These are phyloP conservation scores for Hemiprocne comata DNA, from an alignment of 2,113 vertebrate species.

Conservation along the genomic window DNA sequence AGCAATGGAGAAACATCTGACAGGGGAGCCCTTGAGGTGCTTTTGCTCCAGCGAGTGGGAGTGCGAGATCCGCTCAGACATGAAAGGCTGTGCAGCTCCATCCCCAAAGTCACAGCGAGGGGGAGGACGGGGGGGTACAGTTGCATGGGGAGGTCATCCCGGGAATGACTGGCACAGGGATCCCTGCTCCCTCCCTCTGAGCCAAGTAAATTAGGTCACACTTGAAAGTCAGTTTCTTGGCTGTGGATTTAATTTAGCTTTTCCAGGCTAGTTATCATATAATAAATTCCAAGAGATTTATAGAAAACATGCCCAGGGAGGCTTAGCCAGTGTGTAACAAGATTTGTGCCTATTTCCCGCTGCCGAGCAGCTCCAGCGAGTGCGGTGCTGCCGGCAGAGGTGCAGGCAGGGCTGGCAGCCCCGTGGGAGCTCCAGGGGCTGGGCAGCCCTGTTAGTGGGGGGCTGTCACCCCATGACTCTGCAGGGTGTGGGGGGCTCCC, in stretches of 20 bases:
- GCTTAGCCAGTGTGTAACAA: slow-evolving; percentile 60
- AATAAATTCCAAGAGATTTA: slow-evolving; percentile 68
- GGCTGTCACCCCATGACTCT: neutral
- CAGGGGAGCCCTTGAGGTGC: slow-evolving; percentile 38
- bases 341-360: slow-evolving; percentile 47
- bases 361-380: slow-evolving; percentile 14
- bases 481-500: accelerated
- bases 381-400: neutral
- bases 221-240: slow-evolving; percentile 65
- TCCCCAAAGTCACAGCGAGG: slow-evolving; percentile 15
- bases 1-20: slow-evolving; percentile 39
- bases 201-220: slow-evolving; percentile 48
- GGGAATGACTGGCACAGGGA: slow-evolving; percentile 36
- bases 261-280: slow-evolving; percentile 65
- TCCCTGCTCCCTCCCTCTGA: neutral
- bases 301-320: slow-evolving; percentile 65
- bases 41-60: slow-evolving; percentile 37
- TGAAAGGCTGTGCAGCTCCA: neutral
- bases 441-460: neutral
- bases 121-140: slow-evolving; percentile 5
- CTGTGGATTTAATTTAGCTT: slow-evolving; percentile 63
- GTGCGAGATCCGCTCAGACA: slow-evolving; percentile 28
- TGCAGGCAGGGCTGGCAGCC: neutral
- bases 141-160: slow-evolving; percentile 12
- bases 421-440: accelerated